Conservation (phyloP, 2,888 invertebrate species). For the Andrena dorsata region DNA sequence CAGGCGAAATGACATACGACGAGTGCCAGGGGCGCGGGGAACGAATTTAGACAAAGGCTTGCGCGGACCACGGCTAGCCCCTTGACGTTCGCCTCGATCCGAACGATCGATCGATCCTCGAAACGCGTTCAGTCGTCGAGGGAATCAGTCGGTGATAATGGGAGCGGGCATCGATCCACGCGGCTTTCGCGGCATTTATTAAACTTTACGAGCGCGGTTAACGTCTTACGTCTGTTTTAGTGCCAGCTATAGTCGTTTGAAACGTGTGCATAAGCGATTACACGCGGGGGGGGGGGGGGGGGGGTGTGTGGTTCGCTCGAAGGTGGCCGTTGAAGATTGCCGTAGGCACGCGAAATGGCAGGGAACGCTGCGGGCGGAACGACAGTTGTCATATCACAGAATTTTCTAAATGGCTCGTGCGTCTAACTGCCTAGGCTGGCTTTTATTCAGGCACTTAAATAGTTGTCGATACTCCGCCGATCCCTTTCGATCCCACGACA, state of each 20-base stretch:
- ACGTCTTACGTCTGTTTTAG: too few species aligned
- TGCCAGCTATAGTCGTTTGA: too few species aligned
- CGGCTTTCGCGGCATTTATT: neutral
- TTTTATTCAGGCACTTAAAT: neutral
- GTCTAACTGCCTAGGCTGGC: too few species aligned
- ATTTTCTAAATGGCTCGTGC: too few species aligned
- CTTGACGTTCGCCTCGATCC: constrained; percentile 73
- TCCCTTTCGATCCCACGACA: neutral
- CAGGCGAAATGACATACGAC: constrained; percentile 65
- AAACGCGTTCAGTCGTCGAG: neutral
- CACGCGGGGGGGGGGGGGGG: too few species aligned
- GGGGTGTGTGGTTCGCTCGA: too few species aligned
- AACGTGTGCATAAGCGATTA: too few species aligned
- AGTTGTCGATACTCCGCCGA: neutral
- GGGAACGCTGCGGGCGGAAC: too few species aligned
- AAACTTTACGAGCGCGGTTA: too few species aligned
- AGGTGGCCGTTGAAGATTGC: too few species aligned
- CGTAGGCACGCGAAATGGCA: too few species aligned
- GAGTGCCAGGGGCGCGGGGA: constrained; percentile 45
- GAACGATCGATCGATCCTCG: constrained; percentile 55
- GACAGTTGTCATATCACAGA: too few species aligned
- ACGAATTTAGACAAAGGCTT: constrained; percentile 81
- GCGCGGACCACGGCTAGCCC: constrained; percentile 64
- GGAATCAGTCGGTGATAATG: neutral
- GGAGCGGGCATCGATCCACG: constrained; percentile 23